Evolutionary conservation across 1,140 invertebrate species (phyloP), one percentile per base, ranked within the genome.

Genomic region (Episyrphus balteatus): DNA sequence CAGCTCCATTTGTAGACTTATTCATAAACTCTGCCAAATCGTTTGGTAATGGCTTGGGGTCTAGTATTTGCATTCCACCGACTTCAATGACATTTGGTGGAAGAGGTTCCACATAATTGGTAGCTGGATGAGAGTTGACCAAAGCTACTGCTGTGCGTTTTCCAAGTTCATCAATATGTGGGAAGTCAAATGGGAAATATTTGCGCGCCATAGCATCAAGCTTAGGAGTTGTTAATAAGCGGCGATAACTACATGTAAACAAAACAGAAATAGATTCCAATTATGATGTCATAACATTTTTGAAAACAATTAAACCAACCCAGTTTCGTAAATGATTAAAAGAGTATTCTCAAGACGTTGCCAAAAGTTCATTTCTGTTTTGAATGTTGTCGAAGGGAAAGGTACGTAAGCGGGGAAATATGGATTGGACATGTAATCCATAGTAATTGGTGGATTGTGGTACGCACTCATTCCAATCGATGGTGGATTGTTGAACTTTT

Each of bases 51-150:
- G 58, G 53, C 21, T 26, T 26, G 8, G 21, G 21, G 8, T 26
- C 21, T 8, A 26, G 8, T 26, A 66, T 61, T 32, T 78, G 75
- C 8, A 78, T 51, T 1, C 75, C 76, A 21, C 73, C 75, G 5
- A 78, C 69, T 54, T 74, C 69, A 15, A 78, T 67, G 1, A 77
- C 60, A 53, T 73, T 72, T n/a, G 75, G 72, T 7, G 71, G 52
- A 19, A 73, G 44, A 9, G 72, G 62, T 39, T 69, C 57, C 5
- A 69, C 51, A 52, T 62, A 62, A 39, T 73, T 68, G 5, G 73
- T 48, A 2, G 60, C 53, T 11, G 70, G 61, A 54, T 75, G 63
- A 1, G 62, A 59, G 46, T 76, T 75, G 0, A 70, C 55, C n/a
- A 77, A 51, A 12, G 68, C 52, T 1, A 74, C 7, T 26, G 59